Percentiles rank a stretch among this genome's conserved stretches.
Conservation (phyloP, 1,140 invertebrate species). For the Drosophila elegans region DNA sequence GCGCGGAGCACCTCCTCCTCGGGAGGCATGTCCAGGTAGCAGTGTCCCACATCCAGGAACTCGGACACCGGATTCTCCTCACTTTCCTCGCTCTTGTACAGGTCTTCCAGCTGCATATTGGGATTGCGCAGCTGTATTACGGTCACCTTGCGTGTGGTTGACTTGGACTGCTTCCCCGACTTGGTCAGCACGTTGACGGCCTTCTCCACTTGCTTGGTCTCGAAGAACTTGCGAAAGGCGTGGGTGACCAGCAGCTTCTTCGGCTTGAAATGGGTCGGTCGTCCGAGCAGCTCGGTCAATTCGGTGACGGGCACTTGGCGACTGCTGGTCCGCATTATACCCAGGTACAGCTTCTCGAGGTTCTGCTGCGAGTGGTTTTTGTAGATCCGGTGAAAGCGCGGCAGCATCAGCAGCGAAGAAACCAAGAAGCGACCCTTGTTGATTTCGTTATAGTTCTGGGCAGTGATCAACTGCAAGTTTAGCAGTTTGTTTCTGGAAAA, state of each 20-base stretch:
- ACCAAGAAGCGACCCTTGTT: slow-evolving; percentile 36
- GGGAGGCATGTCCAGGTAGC: slow-evolving; percentile 67
- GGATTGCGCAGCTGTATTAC: slow-evolving; percentile 62
- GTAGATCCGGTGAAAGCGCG: slow-evolving; percentile 55
- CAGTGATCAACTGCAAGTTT: slow-evolving; percentile 32
- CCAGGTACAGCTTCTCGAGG: slow-evolving; percentile 60
- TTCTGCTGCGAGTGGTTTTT: slow-evolving; percentile 53
- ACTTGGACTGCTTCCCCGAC: slow-evolving; percentile 19
- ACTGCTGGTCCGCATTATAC: slow-evolving; percentile 36
- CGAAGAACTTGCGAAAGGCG: slow-evolving; percentile 64
- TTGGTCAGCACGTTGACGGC: neutral
- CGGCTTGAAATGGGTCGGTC: slow-evolving; percentile 21
- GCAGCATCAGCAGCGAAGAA: slow-evolving; percentile 53
- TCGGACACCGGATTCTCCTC: slow-evolving; percentile 84
- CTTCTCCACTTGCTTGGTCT: slow-evolving; percentile 41
- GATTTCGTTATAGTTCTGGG: slow-evolving; percentile 61
- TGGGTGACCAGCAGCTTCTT: slow-evolving; percentile 62
- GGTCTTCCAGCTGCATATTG: slow-evolving; percentile 48
- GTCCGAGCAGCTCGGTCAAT: slow-evolving; percentile 25
- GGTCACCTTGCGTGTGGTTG: slow-evolving; percentile 30
- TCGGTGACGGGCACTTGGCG: slow-evolving; percentile 39
- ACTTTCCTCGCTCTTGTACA: slow-evolving; percentile 85
- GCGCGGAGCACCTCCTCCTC: slow-evolving; percentile 61
- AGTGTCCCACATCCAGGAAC: slow-evolving; percentile 40
- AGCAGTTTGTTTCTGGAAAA: slow-evolving; percentile 57